phyloP scores from a whole-genome alignment of 2,113 vertebrate species.

The Oreochromis tanganicae region DNA sequence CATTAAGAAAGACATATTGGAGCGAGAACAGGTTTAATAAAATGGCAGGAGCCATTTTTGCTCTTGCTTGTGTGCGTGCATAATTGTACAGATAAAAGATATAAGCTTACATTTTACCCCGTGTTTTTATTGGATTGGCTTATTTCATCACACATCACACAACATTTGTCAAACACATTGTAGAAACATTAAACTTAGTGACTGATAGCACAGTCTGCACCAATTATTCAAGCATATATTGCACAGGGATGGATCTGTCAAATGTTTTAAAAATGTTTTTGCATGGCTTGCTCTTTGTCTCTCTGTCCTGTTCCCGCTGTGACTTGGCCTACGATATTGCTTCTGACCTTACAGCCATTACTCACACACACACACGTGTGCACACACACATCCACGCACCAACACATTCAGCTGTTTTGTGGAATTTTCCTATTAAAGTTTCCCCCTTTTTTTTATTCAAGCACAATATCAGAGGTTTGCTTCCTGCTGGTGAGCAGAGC shows the following conservation, averaged over 20 bases:
- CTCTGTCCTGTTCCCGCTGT: neutral
- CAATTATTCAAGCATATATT: neutral
- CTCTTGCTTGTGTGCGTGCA: neutral
- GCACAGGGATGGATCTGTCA: neutral
- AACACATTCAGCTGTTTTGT: neutral
- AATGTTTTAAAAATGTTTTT: neutral
- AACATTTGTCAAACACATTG: neutral
- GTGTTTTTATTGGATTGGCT: neutral
- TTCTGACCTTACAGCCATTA: neutral
- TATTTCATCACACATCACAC: neutral
- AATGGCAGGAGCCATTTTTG: neutral
- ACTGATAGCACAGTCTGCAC: neutral
- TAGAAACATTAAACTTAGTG: neutral
- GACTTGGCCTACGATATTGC: neutral
- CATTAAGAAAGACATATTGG: neutral
- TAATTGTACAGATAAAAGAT: neutral
- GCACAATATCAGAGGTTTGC: constrained; percentile 6
- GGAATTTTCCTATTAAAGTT: neutral
- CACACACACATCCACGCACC: neutral
- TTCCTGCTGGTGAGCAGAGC: neutral
- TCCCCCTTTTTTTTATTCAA: neutral
- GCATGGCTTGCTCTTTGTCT: neutral
- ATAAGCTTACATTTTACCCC: neutral
- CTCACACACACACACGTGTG: neutral
- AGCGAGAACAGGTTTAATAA: neutral